These are phyloP conservation scores for Chrysina gloriosa DNA, from an alignment of 2,888 invertebrate species.

Conservation along the genomic window DNA sequence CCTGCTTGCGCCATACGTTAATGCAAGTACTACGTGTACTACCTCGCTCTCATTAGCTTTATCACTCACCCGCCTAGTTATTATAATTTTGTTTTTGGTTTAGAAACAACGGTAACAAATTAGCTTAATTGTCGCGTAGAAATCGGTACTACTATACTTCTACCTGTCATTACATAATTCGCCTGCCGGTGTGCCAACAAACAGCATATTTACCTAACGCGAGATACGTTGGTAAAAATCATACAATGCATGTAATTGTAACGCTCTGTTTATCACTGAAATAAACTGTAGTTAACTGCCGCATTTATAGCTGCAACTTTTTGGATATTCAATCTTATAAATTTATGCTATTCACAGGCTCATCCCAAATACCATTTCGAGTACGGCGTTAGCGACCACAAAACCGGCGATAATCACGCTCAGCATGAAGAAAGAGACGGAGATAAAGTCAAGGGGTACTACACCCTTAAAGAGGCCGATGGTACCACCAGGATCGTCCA, in stretches of 20 bases:
- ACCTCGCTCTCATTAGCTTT: too few relatives aligned
- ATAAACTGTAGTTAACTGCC: background rate
- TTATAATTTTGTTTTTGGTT: too few relatives aligned
- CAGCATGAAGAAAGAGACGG: constrained; percentile 62
- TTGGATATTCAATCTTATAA: background rate
- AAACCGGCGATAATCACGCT: constrained; percentile 61
- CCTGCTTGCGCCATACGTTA: too few relatives aligned
- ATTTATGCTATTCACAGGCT: constrained; percentile 40
- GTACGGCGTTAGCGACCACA: constrained; percentile 62
- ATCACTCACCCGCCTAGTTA: too few relatives aligned
- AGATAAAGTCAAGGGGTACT: constrained; percentile 59
- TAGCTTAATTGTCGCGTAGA: too few relatives aligned
- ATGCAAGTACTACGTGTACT: too few relatives aligned
- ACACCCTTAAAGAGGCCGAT: constrained; percentile 61
- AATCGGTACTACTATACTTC: too few relatives aligned
- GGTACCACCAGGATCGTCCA: constrained; percentile 62
- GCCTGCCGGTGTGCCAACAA: background rate
- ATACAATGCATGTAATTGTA: background rate
- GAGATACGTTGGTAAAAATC: constrained; percentile 10
- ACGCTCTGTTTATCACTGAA: constrained; percentile 22
- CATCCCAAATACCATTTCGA: constrained; percentile 58
- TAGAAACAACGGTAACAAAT: too few relatives aligned
- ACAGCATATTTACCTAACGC: background rate
- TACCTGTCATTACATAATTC: background rate
- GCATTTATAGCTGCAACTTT: background rate